phyloP scores from a whole-genome alignment of 1,140 invertebrate species.

The Sweltsa coloradensis region DNA sequence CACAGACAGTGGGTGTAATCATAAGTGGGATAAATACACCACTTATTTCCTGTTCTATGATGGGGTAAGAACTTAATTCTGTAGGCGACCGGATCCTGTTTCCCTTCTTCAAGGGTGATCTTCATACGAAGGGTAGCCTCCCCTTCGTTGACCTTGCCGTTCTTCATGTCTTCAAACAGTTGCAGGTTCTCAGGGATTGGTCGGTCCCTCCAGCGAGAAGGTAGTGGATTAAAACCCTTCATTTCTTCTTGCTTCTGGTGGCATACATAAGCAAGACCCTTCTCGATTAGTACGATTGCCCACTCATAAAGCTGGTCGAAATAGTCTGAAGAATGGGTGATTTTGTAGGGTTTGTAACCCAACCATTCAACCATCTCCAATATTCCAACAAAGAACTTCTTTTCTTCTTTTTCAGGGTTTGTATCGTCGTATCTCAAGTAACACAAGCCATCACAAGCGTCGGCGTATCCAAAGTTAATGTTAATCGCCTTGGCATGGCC shows the following conservation, averaged over 20 bases:
- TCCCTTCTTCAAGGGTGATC: slow-evolving; percentile 93
- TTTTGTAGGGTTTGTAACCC: slow-evolving; percentile 83
- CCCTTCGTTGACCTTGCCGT: slow-evolving; percentile 93
- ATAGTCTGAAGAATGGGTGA: slow-evolving; percentile 96
- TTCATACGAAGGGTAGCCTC: slow-evolving; percentile 94
- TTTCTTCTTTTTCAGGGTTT: slow-evolving; percentile 99
- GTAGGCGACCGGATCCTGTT: slow-evolving; percentile 97
- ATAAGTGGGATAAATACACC: slow-evolving; percentile 99
- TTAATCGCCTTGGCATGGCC: slow-evolving; percentile 99
- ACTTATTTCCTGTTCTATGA: slow-evolving; percentile 81
- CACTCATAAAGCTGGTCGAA: slow-evolving; percentile 92
- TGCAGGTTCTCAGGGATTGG: slow-evolving; percentile 79
- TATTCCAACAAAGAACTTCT: slow-evolving; percentile 93
- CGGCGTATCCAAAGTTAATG: slow-evolving; percentile 99
- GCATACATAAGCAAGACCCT: slow-evolving; percentile 90
- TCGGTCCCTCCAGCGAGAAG: slow-evolving; percentile 90
- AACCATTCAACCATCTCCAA: slow-evolving; percentile 96
- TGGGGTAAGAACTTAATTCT: slow-evolving; percentile 91
- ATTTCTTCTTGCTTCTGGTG: slow-evolving; percentile 93
- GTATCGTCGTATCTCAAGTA: slow-evolving; percentile 97
- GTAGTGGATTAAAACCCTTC: slow-evolving; percentile 87
- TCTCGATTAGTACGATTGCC: slow-evolving; percentile 77
- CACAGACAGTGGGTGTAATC: slow-evolving; percentile 99
- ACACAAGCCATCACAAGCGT: slow-evolving; percentile 75
- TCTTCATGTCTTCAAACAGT: slow-evolving; percentile 97